Evolutionary conservation across 2,113 vertebrate species (phyloP).

Genomic region (Fregetta grallaria): DNA sequence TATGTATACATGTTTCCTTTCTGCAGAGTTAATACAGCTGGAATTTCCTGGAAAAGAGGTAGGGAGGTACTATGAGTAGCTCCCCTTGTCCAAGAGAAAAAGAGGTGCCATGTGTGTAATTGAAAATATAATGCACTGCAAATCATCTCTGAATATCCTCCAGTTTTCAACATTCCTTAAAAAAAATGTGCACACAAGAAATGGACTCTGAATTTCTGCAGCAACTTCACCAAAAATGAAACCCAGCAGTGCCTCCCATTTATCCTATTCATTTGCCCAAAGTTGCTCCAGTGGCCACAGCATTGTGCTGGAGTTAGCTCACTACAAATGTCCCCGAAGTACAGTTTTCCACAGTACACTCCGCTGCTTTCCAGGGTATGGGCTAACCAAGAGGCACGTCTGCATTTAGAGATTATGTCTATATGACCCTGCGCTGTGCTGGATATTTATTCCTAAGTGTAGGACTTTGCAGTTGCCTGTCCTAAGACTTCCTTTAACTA

Average conservation of each 20-base stretch:
- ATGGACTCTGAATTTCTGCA: background rate
- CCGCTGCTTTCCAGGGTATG: background rate
- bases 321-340: background rate
- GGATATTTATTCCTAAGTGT: background rate
- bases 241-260: background rate
- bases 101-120: background rate
- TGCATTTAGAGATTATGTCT: background rate
- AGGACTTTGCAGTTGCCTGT: background rate
- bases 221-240: background rate
- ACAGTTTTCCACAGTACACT: background rate
- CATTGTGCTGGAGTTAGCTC: background rate
- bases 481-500: background rate
- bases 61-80: background rate
- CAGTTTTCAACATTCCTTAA: background rate
- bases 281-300: background rate
- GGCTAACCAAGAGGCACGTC: background rate
- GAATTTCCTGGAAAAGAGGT: background rate
- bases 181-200: background rate
- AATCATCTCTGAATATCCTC: background rate
- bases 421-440: background rate
- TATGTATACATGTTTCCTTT: background rate
- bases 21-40: background rate
- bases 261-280: background rate
- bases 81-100: background rate
- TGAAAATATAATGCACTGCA: background rate